phyloP scores from a whole-genome alignment of 2,113 vertebrate genomes.

The Neotoma lepida region DNA sequence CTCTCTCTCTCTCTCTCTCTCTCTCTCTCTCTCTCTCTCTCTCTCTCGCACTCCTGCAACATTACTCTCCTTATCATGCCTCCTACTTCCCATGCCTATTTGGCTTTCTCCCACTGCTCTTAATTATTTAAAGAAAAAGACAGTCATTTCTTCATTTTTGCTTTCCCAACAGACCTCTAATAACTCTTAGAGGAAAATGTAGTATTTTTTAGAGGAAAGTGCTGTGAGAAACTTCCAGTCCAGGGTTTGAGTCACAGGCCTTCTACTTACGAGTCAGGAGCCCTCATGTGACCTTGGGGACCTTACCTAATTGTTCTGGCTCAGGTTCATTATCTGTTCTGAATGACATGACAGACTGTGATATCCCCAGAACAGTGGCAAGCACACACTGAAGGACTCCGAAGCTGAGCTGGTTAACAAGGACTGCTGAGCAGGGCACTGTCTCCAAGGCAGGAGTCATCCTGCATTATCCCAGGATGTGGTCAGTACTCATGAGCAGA shows the following conservation, averaged over 20 bases:
- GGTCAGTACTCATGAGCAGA: background rate
- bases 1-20: no score
- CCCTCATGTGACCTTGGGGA: background rate
- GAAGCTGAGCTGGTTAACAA: background rate
- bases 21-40: no score
- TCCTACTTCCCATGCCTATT: background rate
- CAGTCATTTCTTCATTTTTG: slow-evolving; percentile 7
- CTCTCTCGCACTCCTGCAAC: no score
- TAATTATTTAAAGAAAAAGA: slow-evolving; percentile 47
- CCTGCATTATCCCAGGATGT: background rate
- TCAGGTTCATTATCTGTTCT: background rate
- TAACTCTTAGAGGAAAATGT: slow-evolving; percentile 21
- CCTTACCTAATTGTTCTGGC: background rate
- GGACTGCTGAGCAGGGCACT: background rate
- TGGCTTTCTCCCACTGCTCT: background rate
- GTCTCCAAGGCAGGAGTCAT: background rate
- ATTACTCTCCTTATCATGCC: background rate
- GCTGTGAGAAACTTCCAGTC: background rate
- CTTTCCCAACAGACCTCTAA: background rate
- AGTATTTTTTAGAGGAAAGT: slow-evolving; percentile 26
- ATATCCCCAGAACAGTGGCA: background rate
- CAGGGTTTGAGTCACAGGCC: background rate
- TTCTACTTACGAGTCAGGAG: background rate
- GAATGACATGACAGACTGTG: background rate
- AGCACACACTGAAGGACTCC: background rate